Base-by-base conservation (phyloP, 1,140 invertebrate species). In the Sesamia nonagrioides region DNA sequence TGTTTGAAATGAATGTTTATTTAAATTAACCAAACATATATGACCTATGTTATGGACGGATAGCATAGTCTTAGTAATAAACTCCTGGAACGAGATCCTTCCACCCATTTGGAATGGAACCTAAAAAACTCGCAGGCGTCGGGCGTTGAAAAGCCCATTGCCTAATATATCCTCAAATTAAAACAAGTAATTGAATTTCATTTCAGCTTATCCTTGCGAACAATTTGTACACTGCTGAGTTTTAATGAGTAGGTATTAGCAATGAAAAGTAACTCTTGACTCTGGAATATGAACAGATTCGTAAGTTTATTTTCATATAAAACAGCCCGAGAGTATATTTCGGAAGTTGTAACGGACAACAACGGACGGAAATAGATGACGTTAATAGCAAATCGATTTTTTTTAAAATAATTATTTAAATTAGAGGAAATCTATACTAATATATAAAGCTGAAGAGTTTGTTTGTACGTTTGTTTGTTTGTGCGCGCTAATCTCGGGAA, bases 161-260 rank as follows among this genome's bases (percentile, higher is more conserved):
- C 8, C n/a, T n/a, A 56, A 56, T 33, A 58, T 9, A 58, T 58
- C 21, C 17, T 33, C 8, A 27, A 27, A 18, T 56, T 33, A 13
- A 56, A 56, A 56, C 18, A 27, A 56, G 21, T 56, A 56, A 56
- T 56, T 56, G 54, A 21, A 18, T 56, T 56, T 56, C 18, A 56
- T 56, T 56, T 56, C 2, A 21, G 54, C 4, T 56, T 11, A 27
- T 56, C 21, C 54, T 27, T 11, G 54, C 54, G 54, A 27, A 13
- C 18, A 56, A 27, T 56, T 11, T 27, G 9, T 56, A 56, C 54
- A 27, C 8, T 13, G 54, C 21, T 18, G 18, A 56, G 8, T 56
- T 56, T 56, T 56, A 56, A 56, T 56, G 54, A 56, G n/a, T n/a
- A n/a, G n/a, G 52, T 56, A 56, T 56, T 33, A 56, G 11, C 54